Base-by-base conservation (phyloP, 2,113 vertebrate species). In the Scopus umbretta region DNA sequence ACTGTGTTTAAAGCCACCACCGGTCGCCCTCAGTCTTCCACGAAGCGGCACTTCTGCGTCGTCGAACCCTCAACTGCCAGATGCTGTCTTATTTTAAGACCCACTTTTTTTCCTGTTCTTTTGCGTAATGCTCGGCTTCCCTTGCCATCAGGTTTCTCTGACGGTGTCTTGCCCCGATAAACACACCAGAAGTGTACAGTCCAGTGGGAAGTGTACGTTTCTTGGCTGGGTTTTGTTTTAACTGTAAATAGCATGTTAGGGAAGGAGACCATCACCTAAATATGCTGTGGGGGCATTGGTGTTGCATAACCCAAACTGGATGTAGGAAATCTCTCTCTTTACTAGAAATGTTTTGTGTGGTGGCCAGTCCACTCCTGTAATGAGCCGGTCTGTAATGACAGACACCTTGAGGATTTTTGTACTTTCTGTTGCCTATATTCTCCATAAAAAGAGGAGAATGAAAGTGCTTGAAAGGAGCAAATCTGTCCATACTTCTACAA, bases 1-100 rank as follows among this genome's bases (percentile, higher is more conserved):
- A 97, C 97, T 83, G 96, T 7, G 62, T 29, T 36, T 75, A 40
- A 73, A 90, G 47, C 32, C 62, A 14, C 3, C 3, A 2, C 15
- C 1, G 26, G 0, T 3, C 6, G 27, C 26, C 23, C 8, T 6
- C 3, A 0, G 16, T 1, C 9, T 20, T 19, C 32, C 7, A 7
- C 5, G n/a, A 15, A 20, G 49, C 27, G 3, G 36, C 56, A 6
- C 6, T 18, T 13, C 12, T 4, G 26, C 2, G 9, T 7, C 16
- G 6, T 8, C 17, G 17, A 8, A 43, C 68, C 56, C 63, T 65
- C 29, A 29, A 3, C 7, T 36, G 34, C 20, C 62, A 55, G 36
- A 16, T 15, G 45, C 13, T 40, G 19, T 10, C 20, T 65, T 40
- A 10, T 52, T 40, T 43, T 25, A 20, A 72, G 45, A 50, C 4